Evolutionary conservation across 2,113 vertebrate species (phyloP).

Genomic region (Nothobranchius kuhntae): DNA sequence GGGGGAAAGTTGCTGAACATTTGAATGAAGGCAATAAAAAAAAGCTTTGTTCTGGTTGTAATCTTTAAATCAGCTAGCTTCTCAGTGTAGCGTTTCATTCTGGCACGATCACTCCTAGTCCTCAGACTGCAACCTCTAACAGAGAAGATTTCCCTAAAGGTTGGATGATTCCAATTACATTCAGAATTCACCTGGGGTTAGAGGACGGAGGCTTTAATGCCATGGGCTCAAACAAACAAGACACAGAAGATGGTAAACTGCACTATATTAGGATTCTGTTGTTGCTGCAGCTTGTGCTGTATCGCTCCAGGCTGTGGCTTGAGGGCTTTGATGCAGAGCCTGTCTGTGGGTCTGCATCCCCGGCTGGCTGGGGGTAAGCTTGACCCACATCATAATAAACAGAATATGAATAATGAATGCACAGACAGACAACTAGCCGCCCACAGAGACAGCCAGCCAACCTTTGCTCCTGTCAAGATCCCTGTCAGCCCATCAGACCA

Average conservation of each 20-base stretch:
- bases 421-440: constrained; percentile 43
- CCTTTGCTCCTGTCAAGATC: constrained; percentile 38
- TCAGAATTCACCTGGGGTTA: constrained; percentile 4
- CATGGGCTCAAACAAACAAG: constrained; percentile 19
- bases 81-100: neutral
- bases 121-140: neutral
- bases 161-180: constrained; percentile 4
- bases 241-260: constrained; percentile 4
- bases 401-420: constrained; percentile 73
- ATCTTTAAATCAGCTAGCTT: neutral
- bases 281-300: constrained; percentile 29
- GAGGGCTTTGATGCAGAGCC: constrained; percentile 35
- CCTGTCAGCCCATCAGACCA: constrained; percentile 33
- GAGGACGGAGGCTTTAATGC: neutral
- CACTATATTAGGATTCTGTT: constrained; percentile 45
- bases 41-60: no score
- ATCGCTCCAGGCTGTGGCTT: constrained; percentile 50
- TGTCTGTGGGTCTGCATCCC: constrained; percentile 28
- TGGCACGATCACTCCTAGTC: neutral
- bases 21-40: no score
- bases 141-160: constrained; percentile 1
- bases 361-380: constrained; percentile 50
- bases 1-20: neutral
- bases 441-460: constrained; percentile 38
- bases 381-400: constrained; percentile 71